Base-by-base conservation (phyloP, 2,797 vertebrate species). In the Myotis findleyi region DNA sequence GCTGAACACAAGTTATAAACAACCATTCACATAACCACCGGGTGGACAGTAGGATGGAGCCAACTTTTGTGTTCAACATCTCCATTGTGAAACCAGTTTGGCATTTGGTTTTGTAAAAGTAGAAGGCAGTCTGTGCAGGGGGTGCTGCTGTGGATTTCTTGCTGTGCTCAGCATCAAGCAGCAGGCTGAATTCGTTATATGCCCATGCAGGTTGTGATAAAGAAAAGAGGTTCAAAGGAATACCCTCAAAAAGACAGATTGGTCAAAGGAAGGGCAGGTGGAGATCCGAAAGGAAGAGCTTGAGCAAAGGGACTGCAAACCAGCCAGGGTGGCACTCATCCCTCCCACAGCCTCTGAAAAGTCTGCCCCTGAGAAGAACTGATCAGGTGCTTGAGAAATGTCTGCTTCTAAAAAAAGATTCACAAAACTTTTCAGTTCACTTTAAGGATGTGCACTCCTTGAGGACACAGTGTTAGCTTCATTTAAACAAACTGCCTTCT, bases 1-100 rank as follows among this genome's bases (percentile, higher is more conserved):
- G 92, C 96, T 82, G 85, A 97, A 97, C 85, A 84, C 90, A 95
- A 98, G 97, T 98, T 96, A 98, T 98, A 98, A 98, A 98, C 98
- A 98, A 97, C 97, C 97, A 98, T 98, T 98, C 97, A 96, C 94
- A 96, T 98, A 98, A 98, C 97, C 97, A 98, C 98, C 53, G 98
- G 98, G 98, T 98, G 98, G 98, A 98, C 97, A 44, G 84, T 92
- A 68, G 80, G 73, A 75, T 21, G 30, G 69, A 97, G 98, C 97
- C 98, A 98, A 97, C 62, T 97, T 97, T 95, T 95, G 90, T 82
- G 93, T 91, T 96, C 97, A 96, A 77, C 94, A 97, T 97, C 97
- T 98, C 96, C 53, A 76, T 95, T 97, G 97, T 97, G 97, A 98
- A 98, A 97, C 91, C 97, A 97, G 96, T 96, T 96, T 98, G 97